Percentiles rank a stretch among this genome's conserved stretches.
These are phyloP conservation scores for Seriola dumerili DNA, from an alignment of 2,113 vertebrate species.

Conservation along the genomic window DNA sequence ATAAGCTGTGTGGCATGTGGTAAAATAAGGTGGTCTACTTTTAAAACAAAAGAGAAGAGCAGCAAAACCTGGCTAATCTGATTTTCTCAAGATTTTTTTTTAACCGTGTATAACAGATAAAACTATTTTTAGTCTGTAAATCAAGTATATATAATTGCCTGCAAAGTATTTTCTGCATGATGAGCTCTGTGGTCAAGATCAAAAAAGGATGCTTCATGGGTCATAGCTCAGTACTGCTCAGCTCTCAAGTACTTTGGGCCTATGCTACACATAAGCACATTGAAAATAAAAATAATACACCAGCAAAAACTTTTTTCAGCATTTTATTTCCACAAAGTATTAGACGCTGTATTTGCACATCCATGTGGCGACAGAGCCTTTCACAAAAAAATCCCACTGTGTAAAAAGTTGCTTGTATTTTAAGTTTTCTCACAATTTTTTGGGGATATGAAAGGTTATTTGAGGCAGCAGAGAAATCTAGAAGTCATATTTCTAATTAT, in stretches of 20 bases:
- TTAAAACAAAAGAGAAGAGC: slow-evolving; percentile 20
- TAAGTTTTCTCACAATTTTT: neutral
- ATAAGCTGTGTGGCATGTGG: neutral
- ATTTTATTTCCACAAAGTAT: neutral
- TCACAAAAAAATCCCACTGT: neutral
- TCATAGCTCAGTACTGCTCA: neutral
- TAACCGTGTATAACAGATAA: neutral
- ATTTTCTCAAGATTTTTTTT: neutral
- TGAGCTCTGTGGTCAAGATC: neutral
- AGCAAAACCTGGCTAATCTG: neutral
- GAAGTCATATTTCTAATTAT: slow-evolving; percentile 61
- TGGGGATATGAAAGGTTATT: slow-evolving; percentile 31
- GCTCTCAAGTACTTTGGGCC: neutral
- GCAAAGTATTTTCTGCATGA: slow-evolving; percentile 12
- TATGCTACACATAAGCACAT: no score
- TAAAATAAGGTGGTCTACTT: slow-evolving; percentile 1
- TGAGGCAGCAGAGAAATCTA: slow-evolving; percentile 13
- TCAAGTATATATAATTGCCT: neutral
- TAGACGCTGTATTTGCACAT: neutral
- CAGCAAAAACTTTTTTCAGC: neutral
- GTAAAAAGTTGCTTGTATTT: slow-evolving; percentile 2
- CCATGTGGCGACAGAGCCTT: neutral
- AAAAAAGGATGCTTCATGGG: neutral
- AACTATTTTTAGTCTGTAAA: neutral
- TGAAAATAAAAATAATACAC: neutral